Evolutionary conservation across 2,797 vertebrate genomes (phyloP).

Genomic region (Microtus obscurus): DNA sequence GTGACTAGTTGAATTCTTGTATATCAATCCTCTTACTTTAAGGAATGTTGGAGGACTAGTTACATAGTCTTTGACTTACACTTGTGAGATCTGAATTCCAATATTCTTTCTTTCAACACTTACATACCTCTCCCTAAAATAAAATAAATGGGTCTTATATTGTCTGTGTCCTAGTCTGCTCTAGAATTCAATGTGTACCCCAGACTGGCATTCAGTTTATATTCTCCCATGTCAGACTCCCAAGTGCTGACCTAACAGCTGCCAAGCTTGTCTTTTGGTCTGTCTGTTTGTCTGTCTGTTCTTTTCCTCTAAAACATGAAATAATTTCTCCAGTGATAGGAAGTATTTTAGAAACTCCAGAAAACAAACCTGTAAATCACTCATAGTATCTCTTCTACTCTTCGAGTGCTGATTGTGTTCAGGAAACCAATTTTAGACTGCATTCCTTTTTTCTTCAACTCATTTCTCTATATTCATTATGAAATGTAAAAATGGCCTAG

Average conservation of each 20-base stretch:
- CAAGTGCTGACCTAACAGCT: background rate
- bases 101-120: background rate
- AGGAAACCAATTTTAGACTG: background rate
- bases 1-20: background rate
- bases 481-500: background rate
- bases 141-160: background rate
- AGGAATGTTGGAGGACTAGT: background rate
- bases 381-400: too few species aligned
- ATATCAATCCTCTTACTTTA: background rate
- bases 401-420: too few species aligned
- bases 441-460: background rate
- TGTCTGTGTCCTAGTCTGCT: background rate
- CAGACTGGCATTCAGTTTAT: background rate
- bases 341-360: background rate
- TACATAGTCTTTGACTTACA: background rate
- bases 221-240: background rate
- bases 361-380: background rate
- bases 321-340: background rate
- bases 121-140: background rate
- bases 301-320: background rate
- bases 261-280: background rate
- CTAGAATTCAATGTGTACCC: background rate
- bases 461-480: background rate
- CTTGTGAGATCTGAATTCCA: background rate
- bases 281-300: background rate